Evolutionary conservation across 2,113 vertebrate species (phyloP).

Genomic region (Oryzias curvinotus): DNA sequence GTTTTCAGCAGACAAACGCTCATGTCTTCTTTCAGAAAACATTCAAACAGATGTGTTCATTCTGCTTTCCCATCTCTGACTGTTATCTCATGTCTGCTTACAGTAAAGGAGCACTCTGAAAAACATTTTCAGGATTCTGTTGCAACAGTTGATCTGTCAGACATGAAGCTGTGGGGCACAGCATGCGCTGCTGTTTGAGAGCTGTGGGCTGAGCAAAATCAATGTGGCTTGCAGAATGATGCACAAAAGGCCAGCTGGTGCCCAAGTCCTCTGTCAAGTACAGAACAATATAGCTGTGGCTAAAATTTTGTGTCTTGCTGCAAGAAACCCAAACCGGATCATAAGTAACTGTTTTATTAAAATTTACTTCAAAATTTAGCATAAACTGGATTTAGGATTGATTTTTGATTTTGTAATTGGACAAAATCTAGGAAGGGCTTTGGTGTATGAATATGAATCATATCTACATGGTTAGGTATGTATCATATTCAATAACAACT

Average conservation of each 20-base stretch:
- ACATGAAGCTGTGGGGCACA: neutral
- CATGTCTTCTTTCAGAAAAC: too few species aligned
- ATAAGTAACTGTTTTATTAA: too few species aligned
- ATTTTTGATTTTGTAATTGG: too few species aligned
- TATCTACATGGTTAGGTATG: neutral
- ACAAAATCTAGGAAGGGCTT: neutral
- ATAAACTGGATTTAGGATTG: too few species aligned
- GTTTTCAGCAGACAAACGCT: too few species aligned
- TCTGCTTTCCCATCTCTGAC: too few species aligned
- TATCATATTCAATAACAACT: neutral
- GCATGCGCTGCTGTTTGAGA: neutral
- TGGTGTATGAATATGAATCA: constrained; percentile 14
- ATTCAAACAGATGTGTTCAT: too few species aligned
- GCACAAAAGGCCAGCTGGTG: neutral
- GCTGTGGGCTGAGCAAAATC: constrained; percentile 1
- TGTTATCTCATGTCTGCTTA: too few species aligned
- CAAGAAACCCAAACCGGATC: neutral
- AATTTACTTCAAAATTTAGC: too few species aligned
- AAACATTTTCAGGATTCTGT: too few species aligned
- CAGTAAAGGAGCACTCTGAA: too few species aligned
- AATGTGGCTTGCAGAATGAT: constrained; percentile 3
- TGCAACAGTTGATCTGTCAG: neutral
- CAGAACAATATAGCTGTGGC: neutral
- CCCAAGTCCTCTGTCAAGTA: neutral
- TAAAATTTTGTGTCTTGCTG: neutral